Percentiles rank a stretch among this genome's conserved stretches.
Evolutionary conservation across 1,140 invertebrate species (phyloP).

Genomic region (Ceratina japonica): DNA sequence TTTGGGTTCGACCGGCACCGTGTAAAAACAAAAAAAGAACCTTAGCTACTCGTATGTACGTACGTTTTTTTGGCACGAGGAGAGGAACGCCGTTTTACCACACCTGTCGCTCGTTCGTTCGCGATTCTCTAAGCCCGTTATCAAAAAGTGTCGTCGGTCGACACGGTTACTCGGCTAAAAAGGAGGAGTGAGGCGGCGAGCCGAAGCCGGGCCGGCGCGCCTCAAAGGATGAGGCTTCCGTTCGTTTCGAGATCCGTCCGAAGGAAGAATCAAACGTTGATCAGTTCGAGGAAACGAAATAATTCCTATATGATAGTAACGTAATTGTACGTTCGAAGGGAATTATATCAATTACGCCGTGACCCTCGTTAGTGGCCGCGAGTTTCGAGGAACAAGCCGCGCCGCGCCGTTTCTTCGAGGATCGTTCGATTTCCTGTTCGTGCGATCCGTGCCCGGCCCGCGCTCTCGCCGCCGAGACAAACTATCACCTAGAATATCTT

Average conservation of each 20-base stretch:
- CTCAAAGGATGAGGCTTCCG: too few species aligned
- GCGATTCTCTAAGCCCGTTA: conserved; percentile 37
- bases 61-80: conserved; percentile 60
- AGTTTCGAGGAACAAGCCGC: not conserved
- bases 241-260: not conserved
- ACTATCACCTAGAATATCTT: conserved; percentile 72
- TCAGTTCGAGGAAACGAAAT: conserved; percentile 12
- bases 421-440: conserved; percentile 35
- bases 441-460: conserved; percentile 31
- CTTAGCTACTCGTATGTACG: conserved; percentile 52
- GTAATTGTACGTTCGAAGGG: not conserved
- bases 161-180: conserved; percentile 38
- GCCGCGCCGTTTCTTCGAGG: conserved; percentile 7
- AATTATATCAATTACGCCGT: not conserved
- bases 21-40: conserved; percentile 35
- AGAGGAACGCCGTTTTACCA: conserved; percentile 63
- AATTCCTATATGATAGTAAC: not conserved
- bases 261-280: not conserved
- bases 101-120: conserved; percentile 37
- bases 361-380: not conserved
- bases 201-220: not conserved
- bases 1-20: conserved; percentile 54
- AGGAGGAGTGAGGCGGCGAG: conserved; percentile 38
- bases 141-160: conserved; percentile 42
- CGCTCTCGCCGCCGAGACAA: conserved; percentile 54